Conservation (phyloP, 2,888 invertebrate species). For the Patella caerulea region DNA sequence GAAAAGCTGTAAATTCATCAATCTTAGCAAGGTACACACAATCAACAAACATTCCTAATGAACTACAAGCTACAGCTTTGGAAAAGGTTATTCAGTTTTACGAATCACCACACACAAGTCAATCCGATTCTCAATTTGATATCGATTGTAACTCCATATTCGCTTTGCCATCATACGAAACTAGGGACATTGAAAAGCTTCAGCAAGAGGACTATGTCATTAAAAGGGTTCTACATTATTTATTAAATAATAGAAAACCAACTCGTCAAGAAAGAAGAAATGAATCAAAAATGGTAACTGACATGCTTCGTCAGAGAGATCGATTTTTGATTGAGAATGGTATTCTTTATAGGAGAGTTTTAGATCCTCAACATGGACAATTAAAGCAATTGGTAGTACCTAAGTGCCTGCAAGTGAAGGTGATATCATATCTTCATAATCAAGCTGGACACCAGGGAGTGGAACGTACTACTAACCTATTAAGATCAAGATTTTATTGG, state of each 20-base stretch:
- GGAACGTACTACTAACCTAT: slow-evolving; percentile 33
- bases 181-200: slow-evolving; percentile 2
- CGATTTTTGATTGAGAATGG: not conserved
- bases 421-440: slow-evolving; percentile 30
- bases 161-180: not conserved
- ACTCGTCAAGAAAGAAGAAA: too few species aligned
- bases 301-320: slow-evolving; percentile 15
- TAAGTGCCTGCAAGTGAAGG: not conserved
- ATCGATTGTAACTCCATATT: not conserved
- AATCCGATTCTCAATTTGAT: not conserved
- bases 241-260: not conserved
- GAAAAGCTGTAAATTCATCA: slow-evolving; percentile 12
- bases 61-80: slow-evolving; percentile 6
- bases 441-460: slow-evolving; percentile 35
- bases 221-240: slow-evolving; percentile 3
- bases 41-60: slow-evolving; percentile 9
- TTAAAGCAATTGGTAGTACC: slow-evolving; percentile 19
- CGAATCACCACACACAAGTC: not conserved
- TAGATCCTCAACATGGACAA: not conserved
- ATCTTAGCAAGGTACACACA: not conserved
- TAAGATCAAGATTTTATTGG: slow-evolving; percentile 41
- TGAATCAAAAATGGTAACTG: not conserved
- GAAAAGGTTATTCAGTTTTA: slow-evolving; percentile 9
- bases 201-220: slow-evolving; percentile 1
- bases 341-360: slow-evolving; percentile 6